Percentiles rank a stretch among this genome's conserved stretches.
Conservation (phyloP, 2,797 vertebrate genomes). For the Peromyscus attwateri region DNA sequence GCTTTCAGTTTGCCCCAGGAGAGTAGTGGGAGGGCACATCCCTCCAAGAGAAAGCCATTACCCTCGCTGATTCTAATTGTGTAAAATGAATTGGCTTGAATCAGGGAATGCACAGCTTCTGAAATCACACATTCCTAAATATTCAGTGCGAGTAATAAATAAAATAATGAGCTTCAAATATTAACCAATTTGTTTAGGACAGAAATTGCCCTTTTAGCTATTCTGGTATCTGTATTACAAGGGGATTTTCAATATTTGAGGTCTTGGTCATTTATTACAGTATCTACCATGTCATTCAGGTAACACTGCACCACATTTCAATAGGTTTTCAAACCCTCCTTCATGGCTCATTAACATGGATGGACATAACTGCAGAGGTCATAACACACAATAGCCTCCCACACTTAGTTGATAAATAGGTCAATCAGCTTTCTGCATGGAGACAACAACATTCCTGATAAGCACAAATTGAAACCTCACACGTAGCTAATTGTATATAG, state of each 20-base stretch:
- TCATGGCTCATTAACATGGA: slow-evolving; percentile 76
- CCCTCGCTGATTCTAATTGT: not conserved
- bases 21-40: rapidly evolving
- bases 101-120: not conserved
- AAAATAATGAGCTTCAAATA: slow-evolving; percentile 33
- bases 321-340: slow-evolving; percentile 76
- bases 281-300: slow-evolving; percentile 53
- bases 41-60: not conserved
- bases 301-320: slow-evolving; percentile 43
- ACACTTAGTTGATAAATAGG: slow-evolving; percentile 71
- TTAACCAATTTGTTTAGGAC: not conserved
- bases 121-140: not conserved
- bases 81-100: not conserved
- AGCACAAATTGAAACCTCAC: slow-evolving; percentile 58
- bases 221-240: not conserved
- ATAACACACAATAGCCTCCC: slow-evolving; percentile 69
- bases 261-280: slow-evolving; percentile 40
- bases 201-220: not conserved
- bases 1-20: not conserved
- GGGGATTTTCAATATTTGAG: slow-evolving; percentile 41
- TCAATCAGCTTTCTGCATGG: slow-evolving; percentile 70
- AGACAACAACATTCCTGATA: slow-evolving; percentile 70
- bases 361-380: slow-evolving; percentile 77
- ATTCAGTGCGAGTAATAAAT: not conserved
- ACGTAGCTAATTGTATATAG: slow-evolving; percentile 71